Base-by-base conservation (phyloP, 2,797 vertebrate species). In the Lagorchestes hirsutus region DNA sequence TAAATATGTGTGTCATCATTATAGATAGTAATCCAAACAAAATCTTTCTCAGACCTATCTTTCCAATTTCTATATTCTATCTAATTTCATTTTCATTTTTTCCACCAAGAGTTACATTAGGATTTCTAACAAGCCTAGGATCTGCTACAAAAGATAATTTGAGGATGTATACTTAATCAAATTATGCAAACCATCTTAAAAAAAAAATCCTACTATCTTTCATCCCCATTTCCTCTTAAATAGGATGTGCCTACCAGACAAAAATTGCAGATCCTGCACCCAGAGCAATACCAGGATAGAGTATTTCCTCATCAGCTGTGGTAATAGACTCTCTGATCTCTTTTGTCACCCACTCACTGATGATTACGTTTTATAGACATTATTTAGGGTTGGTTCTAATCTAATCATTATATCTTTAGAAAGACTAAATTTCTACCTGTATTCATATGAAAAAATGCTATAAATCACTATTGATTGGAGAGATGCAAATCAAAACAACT, bases 11-110 rank as follows among this genome's bases (percentile, higher is more conserved):
- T 91, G 55, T 82, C 90, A 93, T 87, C 52, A 24, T 82, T 40
- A 82, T 46, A 24, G 22, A 46, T 13, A 46, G 52, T 50, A 31
- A 62, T 24, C 58, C 4, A 29, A 52, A 67, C 82, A 95, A 92
- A 92, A 92, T 40, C 9, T 5, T 96, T 57, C 95, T 54, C 50
- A 56, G 93, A 97, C 18, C 22, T 90, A 54, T 3, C 40, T 31
- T 93, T 57, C 46, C 90, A 1, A 95, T 22, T 87, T 87, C 93
- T 55, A 31, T 0, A 1, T 90, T 56, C 55, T 93, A 50, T 14
- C 50, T 52, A 52, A 58, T 93, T 90, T 90, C 46, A 5, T 54
- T 50, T 93, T 40, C 24, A 93, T 87, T 50, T 27, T 28, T 94
- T 93, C 12, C 31, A 34, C 50, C 27, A 29, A 0, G 0, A 18